Evolutionary conservation across 2,888 invertebrate species (phyloP).

Genomic region (Gasteruption jaculator): DNA sequence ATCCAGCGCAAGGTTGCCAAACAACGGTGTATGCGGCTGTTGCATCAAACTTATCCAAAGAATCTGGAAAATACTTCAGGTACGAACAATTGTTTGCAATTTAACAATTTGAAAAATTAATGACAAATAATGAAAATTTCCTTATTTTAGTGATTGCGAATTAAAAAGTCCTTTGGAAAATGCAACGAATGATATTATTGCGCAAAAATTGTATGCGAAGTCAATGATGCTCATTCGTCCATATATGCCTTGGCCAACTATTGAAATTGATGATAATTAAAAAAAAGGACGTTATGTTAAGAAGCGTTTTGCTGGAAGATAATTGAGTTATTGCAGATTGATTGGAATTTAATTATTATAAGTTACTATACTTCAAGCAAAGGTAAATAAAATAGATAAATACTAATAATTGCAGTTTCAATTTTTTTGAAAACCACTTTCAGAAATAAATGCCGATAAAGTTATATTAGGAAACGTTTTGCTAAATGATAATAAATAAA

Average conservation of each 20-base stretch:
- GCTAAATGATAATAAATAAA: too few species aligned
- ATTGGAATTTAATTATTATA: too few species aligned
- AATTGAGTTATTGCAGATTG: too few species aligned
- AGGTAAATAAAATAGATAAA: too few species aligned
- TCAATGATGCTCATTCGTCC: constrained; percentile 29
- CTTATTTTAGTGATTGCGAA: constrained; percentile 47
- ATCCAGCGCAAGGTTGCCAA: constrained; percentile 66
- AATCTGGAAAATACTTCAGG: constrained; percentile 67
- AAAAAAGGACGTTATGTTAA: too few species aligned
- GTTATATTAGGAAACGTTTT: too few species aligned
- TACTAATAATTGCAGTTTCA: too few species aligned
- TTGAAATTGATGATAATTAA: too few species aligned
- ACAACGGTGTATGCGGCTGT: constrained; percentile 63
- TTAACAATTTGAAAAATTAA: constrained; percentile 2
- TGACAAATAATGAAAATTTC: not conserved
- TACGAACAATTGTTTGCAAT: constrained; percentile 38
- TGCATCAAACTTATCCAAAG: constrained; percentile 58
- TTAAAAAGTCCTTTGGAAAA: constrained; percentile 42
- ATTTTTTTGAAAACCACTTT: too few species aligned
- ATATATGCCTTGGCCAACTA: constrained; percentile 3
- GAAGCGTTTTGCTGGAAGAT: too few species aligned
- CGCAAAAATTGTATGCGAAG: constrained; percentile 44
- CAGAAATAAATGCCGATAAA: too few species aligned
- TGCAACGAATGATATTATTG: constrained; percentile 39
- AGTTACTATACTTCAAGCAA: too few species aligned